A percentile compares a stretch with the other conserved stretches of the same genome.
Conservation (phyloP, 2,888 invertebrate species). For the Ptychoptera albimana region DNA sequence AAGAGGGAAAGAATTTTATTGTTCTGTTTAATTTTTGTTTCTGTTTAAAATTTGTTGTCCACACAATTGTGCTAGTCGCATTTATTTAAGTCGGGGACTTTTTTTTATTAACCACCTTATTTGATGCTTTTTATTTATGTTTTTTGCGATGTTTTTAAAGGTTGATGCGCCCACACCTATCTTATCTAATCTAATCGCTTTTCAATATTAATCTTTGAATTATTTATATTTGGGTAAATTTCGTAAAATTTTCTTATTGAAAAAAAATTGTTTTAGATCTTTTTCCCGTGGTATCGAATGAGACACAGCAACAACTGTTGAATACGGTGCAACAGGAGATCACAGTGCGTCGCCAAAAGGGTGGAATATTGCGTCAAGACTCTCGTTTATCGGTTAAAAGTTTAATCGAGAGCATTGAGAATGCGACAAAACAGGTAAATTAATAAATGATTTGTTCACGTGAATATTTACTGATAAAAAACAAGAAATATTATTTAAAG, state of each 20-base stretch:
- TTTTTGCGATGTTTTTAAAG: slow-evolving; percentile 2
- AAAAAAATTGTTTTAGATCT: neutral
- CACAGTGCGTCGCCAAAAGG: slow-evolving; percentile 37
- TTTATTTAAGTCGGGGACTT: neutral
- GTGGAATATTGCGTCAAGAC: slow-evolving; percentile 36
- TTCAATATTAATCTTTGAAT: no score
- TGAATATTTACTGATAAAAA: no score
- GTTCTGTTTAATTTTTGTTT: neutral
- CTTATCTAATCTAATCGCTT: no score
- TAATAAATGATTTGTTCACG: neutral
- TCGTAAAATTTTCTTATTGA: neutral
- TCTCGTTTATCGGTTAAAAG: slow-evolving; percentile 78
- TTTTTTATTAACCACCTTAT: neutral
- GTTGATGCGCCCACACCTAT: no score
- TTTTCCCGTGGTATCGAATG: slow-evolving; percentile 12
- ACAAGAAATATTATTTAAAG: slow-evolving; percentile 2
- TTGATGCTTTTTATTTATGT: neutral
- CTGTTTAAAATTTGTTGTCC: neutral
- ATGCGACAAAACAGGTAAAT: slow-evolving; percentile 54
- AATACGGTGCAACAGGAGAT: slow-evolving; percentile 41
- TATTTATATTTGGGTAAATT: no score
- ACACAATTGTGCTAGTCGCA: neutral
- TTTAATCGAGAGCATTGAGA: slow-evolving; percentile 82
- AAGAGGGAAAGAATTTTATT: neutral
- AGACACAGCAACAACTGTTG: slow-evolving; percentile 36